phyloP scores from a whole-genome alignment of 2,113 vertebrate genomes.

The Saccopteryx bilineata region DNA sequence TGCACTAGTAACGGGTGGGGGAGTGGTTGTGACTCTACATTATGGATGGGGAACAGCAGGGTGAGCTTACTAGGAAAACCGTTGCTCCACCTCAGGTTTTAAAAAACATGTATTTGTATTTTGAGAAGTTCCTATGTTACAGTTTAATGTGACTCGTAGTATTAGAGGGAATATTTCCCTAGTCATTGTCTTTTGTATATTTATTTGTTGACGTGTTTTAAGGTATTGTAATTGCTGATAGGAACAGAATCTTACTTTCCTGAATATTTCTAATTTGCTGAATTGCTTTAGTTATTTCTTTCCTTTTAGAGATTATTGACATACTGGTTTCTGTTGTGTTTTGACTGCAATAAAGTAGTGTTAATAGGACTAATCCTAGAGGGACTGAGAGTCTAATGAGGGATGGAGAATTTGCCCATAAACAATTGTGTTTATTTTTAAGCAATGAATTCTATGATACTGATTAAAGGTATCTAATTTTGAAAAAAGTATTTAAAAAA shows the following conservation, averaged over 20 bases:
- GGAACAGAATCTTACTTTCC: not conserved
- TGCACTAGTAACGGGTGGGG: not conserved
- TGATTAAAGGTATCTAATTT: slow-evolving; percentile 29
- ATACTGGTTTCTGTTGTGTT: not conserved
- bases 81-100: not conserved
- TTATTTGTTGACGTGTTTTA: not conserved
- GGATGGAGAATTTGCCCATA: not conserved
- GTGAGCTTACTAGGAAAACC: not conserved
- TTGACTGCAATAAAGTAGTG: slow-evolving; percentile 34
- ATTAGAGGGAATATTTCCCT: slow-evolving; percentile 21
- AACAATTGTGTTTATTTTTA: slow-evolving; percentile 36
- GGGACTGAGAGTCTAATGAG: not conserved
- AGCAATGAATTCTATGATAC: slow-evolving; percentile 1
- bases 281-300: not conserved
- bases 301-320: not conserved
- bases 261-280: not conserved
- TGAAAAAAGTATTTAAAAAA: not conserved
- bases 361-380: not conserved
- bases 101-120: slow-evolving; percentile 2
- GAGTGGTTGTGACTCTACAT: not conserved
- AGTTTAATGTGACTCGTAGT: slow-evolving; percentile 4
- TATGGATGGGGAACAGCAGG: not conserved
- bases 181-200: not conserved
- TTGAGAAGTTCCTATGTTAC: not conserved
- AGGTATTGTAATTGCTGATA: not conserved